phyloP scores from a whole-genome alignment of 2,113 vertebrate genomes.

The Anhinga anhinga region DNA sequence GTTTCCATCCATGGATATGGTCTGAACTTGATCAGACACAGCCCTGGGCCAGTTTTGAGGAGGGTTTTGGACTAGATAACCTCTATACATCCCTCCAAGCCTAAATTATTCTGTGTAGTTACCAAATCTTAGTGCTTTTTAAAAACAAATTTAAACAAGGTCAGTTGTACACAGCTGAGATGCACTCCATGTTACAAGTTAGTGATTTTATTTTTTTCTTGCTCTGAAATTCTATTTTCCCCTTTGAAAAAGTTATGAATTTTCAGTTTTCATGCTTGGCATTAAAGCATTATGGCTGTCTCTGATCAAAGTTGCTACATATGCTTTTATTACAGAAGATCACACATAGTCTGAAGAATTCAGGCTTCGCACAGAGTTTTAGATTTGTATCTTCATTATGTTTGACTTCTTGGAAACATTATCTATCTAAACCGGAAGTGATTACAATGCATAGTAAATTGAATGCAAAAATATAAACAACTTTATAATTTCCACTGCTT shows the following conservation, averaged over 20 bases:
- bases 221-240: background rate
- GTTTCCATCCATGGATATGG: background rate
- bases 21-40: background rate
- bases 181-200: background rate
- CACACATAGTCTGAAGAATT: background rate
- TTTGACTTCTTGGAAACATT: background rate
- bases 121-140: background rate
- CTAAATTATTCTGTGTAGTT: background rate
- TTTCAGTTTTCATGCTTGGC: background rate
- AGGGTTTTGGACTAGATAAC: background rate
- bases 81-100: background rate
- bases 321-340: background rate
- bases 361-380: background rate
- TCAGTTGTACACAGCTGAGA: background rate
- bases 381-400: conserved; percentile 4
- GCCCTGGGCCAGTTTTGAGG: background rate
- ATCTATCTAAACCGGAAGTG: background rate
- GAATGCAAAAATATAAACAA: background rate
- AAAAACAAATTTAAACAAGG: background rate
- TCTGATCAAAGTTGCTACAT: background rate
- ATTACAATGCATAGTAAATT: background rate
- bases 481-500: background rate
- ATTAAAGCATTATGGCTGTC: background rate
- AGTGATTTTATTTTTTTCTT: background rate
- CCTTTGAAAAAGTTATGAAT: background rate